Evolutionary conservation across 2,113 vertebrate species (phyloP), one percentile per base, ranked within the genome.

Genomic region (Grammomys dolichurus): DNA sequence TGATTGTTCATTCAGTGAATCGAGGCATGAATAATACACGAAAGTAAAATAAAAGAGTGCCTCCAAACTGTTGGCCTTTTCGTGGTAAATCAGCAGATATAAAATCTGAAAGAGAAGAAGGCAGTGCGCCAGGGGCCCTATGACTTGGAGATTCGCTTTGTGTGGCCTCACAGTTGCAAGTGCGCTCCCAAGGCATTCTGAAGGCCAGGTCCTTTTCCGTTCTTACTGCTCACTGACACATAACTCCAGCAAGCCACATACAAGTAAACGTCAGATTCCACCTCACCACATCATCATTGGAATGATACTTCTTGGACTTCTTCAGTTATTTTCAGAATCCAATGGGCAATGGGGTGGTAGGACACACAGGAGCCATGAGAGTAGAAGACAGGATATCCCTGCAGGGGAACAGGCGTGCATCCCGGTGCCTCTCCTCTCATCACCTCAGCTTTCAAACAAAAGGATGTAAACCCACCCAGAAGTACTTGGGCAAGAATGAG

Each of bases 91-190:
- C 46, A 70, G 73, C 33, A 9, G 86, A 67, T 43, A 69, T 11
- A 40, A 85, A 95, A 89, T 54, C 54, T 89, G 58, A 90, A 89
- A 63, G 8, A 40, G n/a, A 92, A 60, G 48, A 92, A 92, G 91
- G 87, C 54, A 93, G 81, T 1, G 0, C 9, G 67, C n/a, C 58
- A 8, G 4, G 11, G 26, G 84, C 51, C 24, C 48, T 91, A 58
- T 13, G 43, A 82, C 17, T 81, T 93, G 72, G 31, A 26, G 1
- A 17, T 93, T 91, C 77, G n/a, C 56, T 91, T 33, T 63, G 54
- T 84, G 22, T 80, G 14, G 67, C 89, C 75, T 90, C 28, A 60
- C 33, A 80, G 76, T 84, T 89, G 22, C 1, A 94, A 51, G 76
- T 46, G 48, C 33, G 11, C 36, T 63, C 90, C 40, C 11, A 0